Percentiles rank a stretch among this genome's conserved stretches.
These are phyloP conservation scores for Cosmorhoe ocellata DNA, from an alignment of 2,888 invertebrate species.

Conservation along the genomic window DNA sequence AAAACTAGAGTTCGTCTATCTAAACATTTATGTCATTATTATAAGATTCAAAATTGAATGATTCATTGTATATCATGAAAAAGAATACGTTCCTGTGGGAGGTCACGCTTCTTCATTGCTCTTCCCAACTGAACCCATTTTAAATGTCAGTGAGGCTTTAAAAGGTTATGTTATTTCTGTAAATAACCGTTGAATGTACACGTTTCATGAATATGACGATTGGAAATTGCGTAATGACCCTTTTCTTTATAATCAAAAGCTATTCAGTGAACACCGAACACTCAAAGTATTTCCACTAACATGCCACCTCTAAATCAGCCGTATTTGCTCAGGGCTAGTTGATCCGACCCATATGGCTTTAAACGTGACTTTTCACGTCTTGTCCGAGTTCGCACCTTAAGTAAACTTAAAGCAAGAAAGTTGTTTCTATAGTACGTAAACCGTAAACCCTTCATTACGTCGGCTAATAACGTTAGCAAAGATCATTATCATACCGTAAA, in stretches of 20 bases:
- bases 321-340: constrained; percentile 17
- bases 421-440: constrained; percentile 29
- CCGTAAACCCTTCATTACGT: constrained; percentile 44
- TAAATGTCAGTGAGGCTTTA: constrained; percentile 29
- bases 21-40: too few relatives aligned
- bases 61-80: too few relatives aligned
- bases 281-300: too few relatives aligned
- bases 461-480: constrained; percentile 65
- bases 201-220: constrained; percentile 15
- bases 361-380: constrained; percentile 9
- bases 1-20: too few relatives aligned
- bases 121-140: constrained; percentile 13
- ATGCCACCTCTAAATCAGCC: constrained; percentile 3
- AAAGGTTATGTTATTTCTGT: constrained; percentile 31
- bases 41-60: too few relatives aligned
- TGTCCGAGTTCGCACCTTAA: background rate
- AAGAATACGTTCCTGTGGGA: constrained; percentile 20
- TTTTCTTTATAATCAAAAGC: too few relatives aligned
- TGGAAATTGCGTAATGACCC: background rate
- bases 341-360: constrained; percentile 14
- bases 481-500: constrained; percentile 71
- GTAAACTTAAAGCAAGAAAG: constrained; percentile 32
- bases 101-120: constrained; percentile 4
- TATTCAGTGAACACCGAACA: too few relatives aligned
- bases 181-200: constrained; percentile 19